phyloP scores from a whole-genome alignment of 2,797 vertebrate genomes.

The Phoebastria nigripes region DNA sequence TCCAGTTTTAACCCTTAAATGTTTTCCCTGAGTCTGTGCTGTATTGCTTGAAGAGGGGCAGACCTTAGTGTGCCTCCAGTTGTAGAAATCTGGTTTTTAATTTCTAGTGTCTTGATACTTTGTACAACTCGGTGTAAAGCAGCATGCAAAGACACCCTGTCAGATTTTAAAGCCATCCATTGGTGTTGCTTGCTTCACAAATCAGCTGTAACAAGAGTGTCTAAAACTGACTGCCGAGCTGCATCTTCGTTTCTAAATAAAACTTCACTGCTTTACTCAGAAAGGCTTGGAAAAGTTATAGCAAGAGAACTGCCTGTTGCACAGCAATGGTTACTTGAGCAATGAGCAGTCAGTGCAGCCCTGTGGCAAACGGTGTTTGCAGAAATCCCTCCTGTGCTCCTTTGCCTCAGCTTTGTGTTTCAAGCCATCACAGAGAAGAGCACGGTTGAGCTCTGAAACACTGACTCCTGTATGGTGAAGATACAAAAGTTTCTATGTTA shows the following conservation, averaged over 20 bases:
- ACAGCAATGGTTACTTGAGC: not conserved
- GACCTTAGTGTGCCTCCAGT: not conserved
- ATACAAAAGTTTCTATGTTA: not conserved
- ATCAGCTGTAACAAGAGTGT: not conserved
- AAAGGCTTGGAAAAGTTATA: not conserved
- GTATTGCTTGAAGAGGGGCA: not conserved
- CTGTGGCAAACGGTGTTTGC: not conserved
- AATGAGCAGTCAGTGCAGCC: accelerated
- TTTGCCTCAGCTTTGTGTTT: not conserved
- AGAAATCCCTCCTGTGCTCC: not conserved
- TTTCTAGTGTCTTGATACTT: not conserved
- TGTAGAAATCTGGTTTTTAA: not conserved
- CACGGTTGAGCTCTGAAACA: not conserved
- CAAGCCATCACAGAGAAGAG: not conserved
- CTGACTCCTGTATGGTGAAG: not conserved
- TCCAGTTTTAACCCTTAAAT: conserved; percentile 9
- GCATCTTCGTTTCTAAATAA: not conserved
- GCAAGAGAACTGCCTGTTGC: not conserved
- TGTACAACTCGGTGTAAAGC: not conserved
- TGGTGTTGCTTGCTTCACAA: not conserved
- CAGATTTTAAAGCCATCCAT: not conserved
- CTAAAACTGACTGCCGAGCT: not conserved
- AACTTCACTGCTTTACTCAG: not conserved
- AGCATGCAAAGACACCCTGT: accelerated
- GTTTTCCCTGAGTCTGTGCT: not conserved